A percentile compares a stretch with the other conserved stretches of the same genome.
Evolutionary conservation across 1,140 invertebrate species (phyloP).

Genomic region (Lordiphosa mommai): DNA sequence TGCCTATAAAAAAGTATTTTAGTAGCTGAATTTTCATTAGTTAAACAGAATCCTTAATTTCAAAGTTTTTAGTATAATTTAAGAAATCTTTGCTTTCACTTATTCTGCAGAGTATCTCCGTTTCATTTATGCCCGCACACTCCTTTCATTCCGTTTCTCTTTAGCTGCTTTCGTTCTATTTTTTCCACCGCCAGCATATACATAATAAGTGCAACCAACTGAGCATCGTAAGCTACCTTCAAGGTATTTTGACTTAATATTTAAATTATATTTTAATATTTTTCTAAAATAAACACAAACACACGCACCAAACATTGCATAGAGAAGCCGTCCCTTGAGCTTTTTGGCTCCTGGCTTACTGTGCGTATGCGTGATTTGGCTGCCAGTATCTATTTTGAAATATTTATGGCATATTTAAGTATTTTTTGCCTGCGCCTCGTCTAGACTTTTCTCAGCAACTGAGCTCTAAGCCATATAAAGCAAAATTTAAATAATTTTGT

Average conservation of each 20-base stretch:
- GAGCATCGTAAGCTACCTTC: constrained; percentile 8
- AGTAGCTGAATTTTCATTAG: not conserved
- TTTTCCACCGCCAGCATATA: not conserved
- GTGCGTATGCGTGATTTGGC: constrained; percentile 34
- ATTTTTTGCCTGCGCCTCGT: constrained; percentile 13
- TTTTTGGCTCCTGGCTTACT: constrained; percentile 8
- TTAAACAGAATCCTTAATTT: not conserved
- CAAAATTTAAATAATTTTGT: constrained; percentile 36
- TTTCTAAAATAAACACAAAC: constrained; percentile 16
- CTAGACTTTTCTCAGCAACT: constrained; percentile 29
- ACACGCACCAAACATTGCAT: not conserved
- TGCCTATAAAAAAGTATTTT: not conserved
- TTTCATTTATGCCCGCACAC: not conserved
- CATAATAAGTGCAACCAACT: constrained; percentile 18
- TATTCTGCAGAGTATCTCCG: not conserved
- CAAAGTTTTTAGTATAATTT: not conserved
- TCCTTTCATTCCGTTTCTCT: not conserved
- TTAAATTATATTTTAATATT: constrained; percentile 34
- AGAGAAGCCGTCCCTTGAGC: not conserved
- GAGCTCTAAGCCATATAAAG: constrained; percentile 12
- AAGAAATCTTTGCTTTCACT: not conserved
- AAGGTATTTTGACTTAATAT: constrained; percentile 25
- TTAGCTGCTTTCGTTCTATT: not conserved
- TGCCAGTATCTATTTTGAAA: constrained; percentile 17
- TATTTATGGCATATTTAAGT: constrained; percentile 36